Base-by-base conservation (phyloP, 1,140 invertebrate genomes). In the Dryas iulia region DNA sequence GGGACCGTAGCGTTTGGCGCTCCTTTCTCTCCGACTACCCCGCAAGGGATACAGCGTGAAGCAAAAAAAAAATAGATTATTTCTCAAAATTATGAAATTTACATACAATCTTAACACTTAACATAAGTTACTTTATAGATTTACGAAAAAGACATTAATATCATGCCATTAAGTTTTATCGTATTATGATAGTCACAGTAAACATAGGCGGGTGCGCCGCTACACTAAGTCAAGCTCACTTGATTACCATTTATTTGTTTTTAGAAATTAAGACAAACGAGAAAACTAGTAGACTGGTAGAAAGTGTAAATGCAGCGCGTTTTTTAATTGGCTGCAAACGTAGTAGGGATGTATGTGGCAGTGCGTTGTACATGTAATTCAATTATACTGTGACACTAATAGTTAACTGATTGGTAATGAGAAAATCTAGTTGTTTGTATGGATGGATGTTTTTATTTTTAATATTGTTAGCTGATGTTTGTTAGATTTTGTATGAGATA, bases 231-330 rank as follows among this genome's bases (percentile, higher is more conserved):
- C 18, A 21, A 28, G 56, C 62, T 61, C 57, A 75, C 74, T 73
- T 73, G 70, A 83, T 84, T 67, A 74, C 66, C 77, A 75, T 74
- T 80, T 79, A 78, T 70, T 70, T 83, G 80, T 78, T 76, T 72
- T 81, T 83, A 85, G 83, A 83, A 85, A 85, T 83, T 82, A 83
- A 85, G 65, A 82, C 76, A 80, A 81, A 79, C 73, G 73, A 69
- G 71, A 82, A 47, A 74, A 78, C 59, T 62, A 26, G 59, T 62
- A 62, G 39, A 81, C 68, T 77, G 66, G 70, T 71, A 79, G 82
- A 84, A 84, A 84, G 82, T 79, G 71, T 82, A 77, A 80, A 77
- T 73, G 52, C 58, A 65, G 57, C 60, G 67, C 64, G 75, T 65
- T 74, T 81, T 78, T 82, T 84, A 77, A 82, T 83, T 77, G 74